These are phyloP conservation scores for Monopis laevigella DNA, from an alignment of 2,888 invertebrate species.

Conservation along the genomic window DNA sequence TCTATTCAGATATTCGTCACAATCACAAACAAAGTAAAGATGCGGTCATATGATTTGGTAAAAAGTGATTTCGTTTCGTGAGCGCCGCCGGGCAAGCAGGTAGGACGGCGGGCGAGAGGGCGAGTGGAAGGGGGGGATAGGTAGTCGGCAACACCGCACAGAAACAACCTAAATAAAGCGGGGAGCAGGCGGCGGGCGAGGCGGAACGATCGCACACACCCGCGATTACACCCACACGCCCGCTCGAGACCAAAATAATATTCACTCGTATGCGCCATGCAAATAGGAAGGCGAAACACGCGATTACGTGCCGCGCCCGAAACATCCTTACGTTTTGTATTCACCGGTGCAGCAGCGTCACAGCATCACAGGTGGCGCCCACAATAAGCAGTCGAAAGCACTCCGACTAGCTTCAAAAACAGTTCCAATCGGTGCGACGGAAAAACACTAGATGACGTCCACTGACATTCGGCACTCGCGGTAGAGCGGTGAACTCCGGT, in stretches of 20 bases:
- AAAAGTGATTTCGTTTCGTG: constrained; percentile 17
- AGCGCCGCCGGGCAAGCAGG: constrained; percentile 16
- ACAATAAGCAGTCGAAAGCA: constrained; percentile 38
- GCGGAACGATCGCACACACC: constrained; percentile 39
- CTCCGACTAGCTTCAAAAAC: neutral
- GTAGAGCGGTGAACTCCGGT: constrained; percentile 45
- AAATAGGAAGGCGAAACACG: constrained; percentile 60
- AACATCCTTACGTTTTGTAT: constrained; percentile 64
- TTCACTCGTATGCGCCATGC: constrained; percentile 65
- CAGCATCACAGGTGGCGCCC: constrained; percentile 58
- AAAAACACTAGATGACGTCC: constrained; percentile 55
- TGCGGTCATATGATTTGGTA: constrained; percentile 11
- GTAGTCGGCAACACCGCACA: constrained; percentile 19
- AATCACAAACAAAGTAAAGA: too few relatives aligned
- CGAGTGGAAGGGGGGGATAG: constrained; percentile 10
- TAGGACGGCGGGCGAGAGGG: constrained; percentile 8
- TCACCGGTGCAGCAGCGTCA: constrained; percentile 63
- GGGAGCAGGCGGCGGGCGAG: constrained; percentile 45
- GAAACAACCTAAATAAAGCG: constrained; percentile 25
- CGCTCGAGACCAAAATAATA: constrained; percentile 63
- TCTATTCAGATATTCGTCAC: too few relatives aligned
- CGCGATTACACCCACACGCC: constrained; percentile 43
- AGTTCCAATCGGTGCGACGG: constrained; percentile 31
- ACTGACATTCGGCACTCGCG: constrained; percentile 59
- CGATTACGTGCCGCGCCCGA: constrained; percentile 38